These are phyloP conservation scores for Loriculus beryllinus DNA, from an alignment of 2,797 vertebrate genomes.

Conservation along the genomic window DNA sequence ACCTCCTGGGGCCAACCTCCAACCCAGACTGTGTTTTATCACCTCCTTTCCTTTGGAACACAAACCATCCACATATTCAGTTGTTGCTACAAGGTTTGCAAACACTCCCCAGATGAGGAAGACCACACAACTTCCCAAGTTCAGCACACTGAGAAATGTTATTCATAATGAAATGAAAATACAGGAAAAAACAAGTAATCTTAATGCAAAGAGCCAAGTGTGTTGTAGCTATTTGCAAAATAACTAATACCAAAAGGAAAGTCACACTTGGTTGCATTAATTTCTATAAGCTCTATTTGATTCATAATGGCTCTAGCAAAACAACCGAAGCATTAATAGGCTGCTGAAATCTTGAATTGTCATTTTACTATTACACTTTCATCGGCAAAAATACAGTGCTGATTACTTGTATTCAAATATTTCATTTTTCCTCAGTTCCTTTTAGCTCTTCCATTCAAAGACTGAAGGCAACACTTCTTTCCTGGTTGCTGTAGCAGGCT, in stretches of 20 bases:
- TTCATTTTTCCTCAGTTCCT: background rate
- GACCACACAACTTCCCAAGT: background rate
- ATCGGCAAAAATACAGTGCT: background rate
- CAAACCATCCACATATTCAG: background rate
- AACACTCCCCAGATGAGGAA: background rate
- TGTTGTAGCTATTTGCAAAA: background rate
- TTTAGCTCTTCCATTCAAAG: background rate
- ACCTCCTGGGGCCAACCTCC: background rate
- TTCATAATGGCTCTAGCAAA: background rate
- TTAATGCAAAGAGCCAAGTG: background rate
- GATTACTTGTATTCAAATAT: background rate
- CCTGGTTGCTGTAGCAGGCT: background rate
- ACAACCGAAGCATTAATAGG: background rate
- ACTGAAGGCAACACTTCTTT: background rate
- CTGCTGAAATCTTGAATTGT: background rate
- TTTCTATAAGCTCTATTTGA: background rate
- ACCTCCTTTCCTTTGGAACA: background rate
- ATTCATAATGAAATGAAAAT: background rate
- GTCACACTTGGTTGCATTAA: background rate
- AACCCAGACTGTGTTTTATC: background rate
- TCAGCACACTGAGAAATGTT: background rate
- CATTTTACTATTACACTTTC: background rate
- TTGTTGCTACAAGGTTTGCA: background rate
- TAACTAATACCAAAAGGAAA: background rate
- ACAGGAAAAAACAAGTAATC: background rate